phyloP scores from a whole-genome alignment of 2,113 vertebrate genomes.

The Phoenicopterus ruber region DNA sequence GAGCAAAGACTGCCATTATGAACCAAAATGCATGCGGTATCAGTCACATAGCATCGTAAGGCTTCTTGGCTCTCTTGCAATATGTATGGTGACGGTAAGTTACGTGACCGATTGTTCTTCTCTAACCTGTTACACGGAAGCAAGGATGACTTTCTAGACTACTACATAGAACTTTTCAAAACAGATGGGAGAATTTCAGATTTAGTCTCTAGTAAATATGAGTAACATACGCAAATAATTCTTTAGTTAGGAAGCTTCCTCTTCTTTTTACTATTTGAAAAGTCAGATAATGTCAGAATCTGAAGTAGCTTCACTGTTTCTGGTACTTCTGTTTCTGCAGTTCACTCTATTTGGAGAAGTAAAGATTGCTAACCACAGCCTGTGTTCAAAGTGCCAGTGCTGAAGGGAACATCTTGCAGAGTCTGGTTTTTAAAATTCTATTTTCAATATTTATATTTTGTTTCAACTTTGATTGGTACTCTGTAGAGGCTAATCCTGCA shows the following conservation, averaged over 20 bases:
- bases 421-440: not conserved
- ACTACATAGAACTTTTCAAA: not conserved
- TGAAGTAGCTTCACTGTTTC: not conserved
- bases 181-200: not conserved
- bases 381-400: not conserved
- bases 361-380: not conserved
- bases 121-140: not conserved
- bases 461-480: not conserved
- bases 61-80: not conserved
- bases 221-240: not conserved
- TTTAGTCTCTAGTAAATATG: not conserved
- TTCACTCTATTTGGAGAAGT: not conserved
- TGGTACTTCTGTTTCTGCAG: not conserved
- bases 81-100: fast-evolving
- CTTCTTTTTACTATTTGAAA: not conserved
- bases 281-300: not conserved
- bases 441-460: not conserved
- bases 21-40: no score
- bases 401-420: not conserved
- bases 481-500: not conserved
- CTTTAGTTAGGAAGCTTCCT: not conserved
- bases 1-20: not conserved
- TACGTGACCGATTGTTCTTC: fast-evolving
- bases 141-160: not conserved
- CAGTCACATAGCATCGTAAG: not conserved